Percentiles rank a stretch among this genome's conserved stretches.
Conservation (phyloP, 2,797 vertebrate species). For the Mycteria americana region DNA sequence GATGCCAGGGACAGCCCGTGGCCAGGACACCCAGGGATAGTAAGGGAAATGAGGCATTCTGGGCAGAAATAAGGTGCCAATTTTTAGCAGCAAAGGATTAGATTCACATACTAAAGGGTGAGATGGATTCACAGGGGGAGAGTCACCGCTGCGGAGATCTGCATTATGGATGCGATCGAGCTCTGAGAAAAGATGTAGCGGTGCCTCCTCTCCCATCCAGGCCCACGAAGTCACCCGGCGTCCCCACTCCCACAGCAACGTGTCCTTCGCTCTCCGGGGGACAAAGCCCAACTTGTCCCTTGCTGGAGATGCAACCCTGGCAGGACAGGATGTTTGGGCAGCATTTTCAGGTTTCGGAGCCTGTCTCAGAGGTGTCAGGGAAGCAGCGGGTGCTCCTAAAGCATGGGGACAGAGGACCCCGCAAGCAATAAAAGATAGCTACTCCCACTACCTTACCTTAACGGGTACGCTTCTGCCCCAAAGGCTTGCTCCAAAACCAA, state of each 20-base stretch:
- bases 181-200: accelerated
- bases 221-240: background rate
- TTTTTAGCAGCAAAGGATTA: background rate
- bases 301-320: background rate
- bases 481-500: background rate
- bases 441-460: background rate
- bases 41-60: slow-evolving; percentile 50
- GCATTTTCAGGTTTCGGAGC: background rate
- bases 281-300: background rate
- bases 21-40: slow-evolving; percentile 39
- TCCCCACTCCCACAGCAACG: background rate
- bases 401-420: background rate
- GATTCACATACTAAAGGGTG: background rate
- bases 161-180: accelerated
- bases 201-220: background rate
- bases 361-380: background rate
- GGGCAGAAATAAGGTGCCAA: slow-evolving; percentile 18
- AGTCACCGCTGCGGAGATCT: accelerated
- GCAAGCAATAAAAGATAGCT: background rate
- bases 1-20: slow-evolving; percentile 3
- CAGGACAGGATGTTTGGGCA: background rate
- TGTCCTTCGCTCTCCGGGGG: background rate
- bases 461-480: background rate
- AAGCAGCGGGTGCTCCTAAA: background rate
- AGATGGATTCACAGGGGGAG: background rate